A percentile compares a stretch with the other conserved stretches of the same genome.
Evolutionary conservation across 2,888 invertebrate genomes (phyloP).

Genomic region (Meta bourneti): DNA sequence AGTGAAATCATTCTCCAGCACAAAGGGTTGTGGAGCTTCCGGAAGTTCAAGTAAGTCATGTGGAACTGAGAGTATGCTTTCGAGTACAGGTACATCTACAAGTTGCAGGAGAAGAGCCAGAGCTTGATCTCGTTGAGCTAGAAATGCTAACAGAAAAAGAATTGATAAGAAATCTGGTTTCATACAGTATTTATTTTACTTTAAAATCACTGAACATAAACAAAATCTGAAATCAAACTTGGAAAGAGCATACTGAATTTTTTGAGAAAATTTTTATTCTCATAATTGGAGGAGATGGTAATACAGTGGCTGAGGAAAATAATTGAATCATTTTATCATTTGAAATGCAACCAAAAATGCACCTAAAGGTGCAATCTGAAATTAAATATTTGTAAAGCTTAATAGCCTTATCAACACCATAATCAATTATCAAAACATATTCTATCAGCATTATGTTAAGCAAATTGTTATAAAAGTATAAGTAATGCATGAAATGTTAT

Average conservation of each 20-base stretch:
- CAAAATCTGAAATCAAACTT: neutral
- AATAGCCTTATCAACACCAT: too few species aligned
- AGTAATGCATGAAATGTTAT: too few species aligned
- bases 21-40: slow-evolving; percentile 63
- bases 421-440: too few species aligned
- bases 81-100: slow-evolving; percentile 73
- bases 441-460: too few species aligned
- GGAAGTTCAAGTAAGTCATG: slow-evolving; percentile 60
- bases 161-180: neutral
- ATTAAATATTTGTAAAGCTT: too few species aligned
- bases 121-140: slow-evolving; percentile 50
- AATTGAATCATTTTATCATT: neutral
- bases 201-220: slow-evolving; percentile 5
- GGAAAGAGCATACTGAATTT: too few species aligned
- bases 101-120: slow-evolving; percentile 63
- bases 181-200: neutral
- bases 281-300: too few species aligned
- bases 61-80: slow-evolving; percentile 64
- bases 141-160: slow-evolving; percentile 17
- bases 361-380: too few species aligned
- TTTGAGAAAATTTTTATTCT: too few species aligned
- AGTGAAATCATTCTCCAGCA: slow-evolving; percentile 64
- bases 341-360: neutral
- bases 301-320: too few species aligned
- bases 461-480: too few species aligned